Conservation (phyloP, 2,797 vertebrate species). For the Sebastolobus altivelis region DNA sequence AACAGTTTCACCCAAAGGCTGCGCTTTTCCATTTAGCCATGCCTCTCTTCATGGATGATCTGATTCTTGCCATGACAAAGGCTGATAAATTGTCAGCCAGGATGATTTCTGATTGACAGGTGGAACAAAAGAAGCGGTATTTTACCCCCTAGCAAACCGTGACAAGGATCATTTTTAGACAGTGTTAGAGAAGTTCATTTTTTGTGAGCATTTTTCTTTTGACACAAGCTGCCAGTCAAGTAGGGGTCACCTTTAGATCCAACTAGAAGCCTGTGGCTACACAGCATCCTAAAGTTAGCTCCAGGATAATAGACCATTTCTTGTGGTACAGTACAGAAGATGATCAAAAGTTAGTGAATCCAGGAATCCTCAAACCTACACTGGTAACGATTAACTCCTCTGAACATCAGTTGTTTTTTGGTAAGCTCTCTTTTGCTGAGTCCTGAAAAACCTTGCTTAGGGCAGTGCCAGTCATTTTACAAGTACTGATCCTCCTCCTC, state of each 20-base stretch:
- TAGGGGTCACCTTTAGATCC: slow-evolving; percentile 66
- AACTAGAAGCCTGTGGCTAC: slow-evolving; percentile 35
- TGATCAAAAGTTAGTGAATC: slow-evolving; percentile 41
- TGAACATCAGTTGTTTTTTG: slow-evolving; percentile 63
- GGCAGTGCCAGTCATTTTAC: slow-evolving; percentile 73
- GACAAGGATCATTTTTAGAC: slow-evolving; percentile 33
- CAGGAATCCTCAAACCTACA: slow-evolving; percentile 40
- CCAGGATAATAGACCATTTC: slow-evolving; percentile 25
- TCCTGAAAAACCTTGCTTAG: slow-evolving; percentile 57
- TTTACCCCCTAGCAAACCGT: slow-evolving; percentile 21
- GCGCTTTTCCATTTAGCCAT: slow-evolving; percentile 27
- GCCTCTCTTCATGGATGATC: slow-evolving; percentile 40
- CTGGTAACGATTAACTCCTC: slow-evolving; percentile 49
- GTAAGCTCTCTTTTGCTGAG: slow-evolving; percentile 69
- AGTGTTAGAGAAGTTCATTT: slow-evolving; percentile 17
- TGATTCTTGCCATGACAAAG: slow-evolving; percentile 41
- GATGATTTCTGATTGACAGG: slow-evolving; percentile 48
- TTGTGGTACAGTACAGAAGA: neutral
- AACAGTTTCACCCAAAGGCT: slow-evolving; percentile 27
- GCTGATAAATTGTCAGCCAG: slow-evolving; percentile 39
- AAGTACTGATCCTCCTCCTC: slow-evolving; percentile 70
- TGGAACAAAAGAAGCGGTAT: slow-evolving; percentile 23
- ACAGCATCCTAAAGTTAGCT: slow-evolving; percentile 28
- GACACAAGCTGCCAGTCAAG: slow-evolving; percentile 47
- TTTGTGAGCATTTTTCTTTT: slow-evolving; percentile 40